Evolutionary conservation across 2,888 invertebrate species (phyloP).

Genomic region (Lithosia quadra): DNA sequence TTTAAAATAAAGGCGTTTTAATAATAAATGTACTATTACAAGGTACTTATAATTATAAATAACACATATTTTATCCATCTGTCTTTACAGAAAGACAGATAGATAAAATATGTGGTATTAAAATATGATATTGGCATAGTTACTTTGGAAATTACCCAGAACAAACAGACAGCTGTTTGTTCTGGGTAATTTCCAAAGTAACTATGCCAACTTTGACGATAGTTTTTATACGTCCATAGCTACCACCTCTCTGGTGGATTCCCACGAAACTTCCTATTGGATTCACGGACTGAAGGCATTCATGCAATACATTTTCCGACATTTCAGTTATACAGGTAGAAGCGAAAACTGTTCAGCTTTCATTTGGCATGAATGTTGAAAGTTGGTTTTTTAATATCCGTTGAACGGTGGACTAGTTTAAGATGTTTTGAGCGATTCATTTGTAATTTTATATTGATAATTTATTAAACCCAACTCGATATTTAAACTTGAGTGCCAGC

Average conservation of each 20-base stretch:
- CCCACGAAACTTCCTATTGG: constrained; percentile 36
- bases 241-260: constrained; percentile 9
- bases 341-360: constrained; percentile 3
- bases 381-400: constrained; percentile 21
- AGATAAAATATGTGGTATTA: too few species aligned
- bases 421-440: not conserved
- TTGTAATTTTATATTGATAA: not conserved
- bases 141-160: too few species aligned
- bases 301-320: constrained; percentile 17
- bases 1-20: too few species aligned
- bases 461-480: not conserved
- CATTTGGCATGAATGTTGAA: constrained; percentile 10
- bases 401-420: constrained; percentile 5
- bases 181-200: too few species aligned
- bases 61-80: too few species aligned
- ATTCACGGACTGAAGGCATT: constrained; percentile 25
- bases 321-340: constrained; percentile 16
- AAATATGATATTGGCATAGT: too few species aligned
- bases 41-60: too few species aligned
- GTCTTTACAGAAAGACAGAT: too few species aligned
- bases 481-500: not conserved
- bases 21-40: too few species aligned
- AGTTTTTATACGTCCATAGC: too few species aligned
- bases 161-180: too few species aligned
- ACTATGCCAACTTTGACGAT: too few species aligned